Evolutionary conservation across 2,888 invertebrate genomes (phyloP).

Genomic region (Allygus modestus): DNA sequence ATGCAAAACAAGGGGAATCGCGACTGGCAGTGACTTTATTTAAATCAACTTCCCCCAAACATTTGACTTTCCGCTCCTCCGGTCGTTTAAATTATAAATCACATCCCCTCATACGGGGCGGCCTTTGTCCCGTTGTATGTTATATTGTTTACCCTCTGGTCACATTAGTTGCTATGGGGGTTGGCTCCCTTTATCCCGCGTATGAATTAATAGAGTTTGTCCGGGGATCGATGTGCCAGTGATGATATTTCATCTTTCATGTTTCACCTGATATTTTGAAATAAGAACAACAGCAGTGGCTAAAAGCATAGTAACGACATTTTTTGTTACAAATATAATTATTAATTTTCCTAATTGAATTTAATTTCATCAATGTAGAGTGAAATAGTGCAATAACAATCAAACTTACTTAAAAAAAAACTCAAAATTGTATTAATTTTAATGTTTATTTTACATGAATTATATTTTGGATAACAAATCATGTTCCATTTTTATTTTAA

Average conservation of each 20-base stretch:
- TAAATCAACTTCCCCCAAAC: constrained; percentile 3
- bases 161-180: background rate
- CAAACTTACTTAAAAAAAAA: too few relatives aligned
- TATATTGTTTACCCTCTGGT: constrained; percentile 28
- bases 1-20: background rate
- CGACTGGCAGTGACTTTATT: constrained; percentile 5
- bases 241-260: background rate
- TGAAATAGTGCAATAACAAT: too few relatives aligned
- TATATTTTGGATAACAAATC: too few relatives aligned
- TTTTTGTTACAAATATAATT: too few relatives aligned
- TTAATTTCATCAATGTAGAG: too few relatives aligned
- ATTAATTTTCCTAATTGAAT: too few relatives aligned
- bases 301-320: too few relatives aligned
- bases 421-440: too few relatives aligned
- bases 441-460: too few relatives aligned
- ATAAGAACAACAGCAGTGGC: too few relatives aligned
- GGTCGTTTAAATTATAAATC: constrained; percentile 30
- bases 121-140: constrained; percentile 31
- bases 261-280: background rate
- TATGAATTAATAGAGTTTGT: background rate
- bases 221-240: background rate
- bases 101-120: background rate
- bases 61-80: constrained; percentile 21
- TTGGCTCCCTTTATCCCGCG: background rate
- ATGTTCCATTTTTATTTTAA: too few relatives aligned